A percentile compares a stretch with the other conserved stretches of the same genome.
phyloP scores from a whole-genome alignment of 1,140 invertebrate species.

The Pteromalus puparum region DNA sequence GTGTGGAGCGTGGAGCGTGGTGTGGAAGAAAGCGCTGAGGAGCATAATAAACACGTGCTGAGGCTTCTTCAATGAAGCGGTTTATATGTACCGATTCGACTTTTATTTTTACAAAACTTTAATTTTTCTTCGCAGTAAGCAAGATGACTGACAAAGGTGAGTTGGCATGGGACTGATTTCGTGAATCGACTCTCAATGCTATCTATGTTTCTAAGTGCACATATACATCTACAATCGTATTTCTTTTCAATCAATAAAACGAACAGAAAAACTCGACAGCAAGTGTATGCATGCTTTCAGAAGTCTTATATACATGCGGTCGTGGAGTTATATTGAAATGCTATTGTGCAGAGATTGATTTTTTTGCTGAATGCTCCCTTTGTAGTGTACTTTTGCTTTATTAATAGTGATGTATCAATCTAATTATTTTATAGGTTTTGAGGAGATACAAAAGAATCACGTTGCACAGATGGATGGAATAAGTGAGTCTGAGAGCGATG shows the following conservation, averaged over 20 bases:
- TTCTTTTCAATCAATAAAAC: constrained; percentile 38
- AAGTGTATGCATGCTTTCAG: background rate
- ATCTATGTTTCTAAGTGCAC: background rate
- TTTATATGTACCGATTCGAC: background rate
- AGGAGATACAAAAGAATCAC: constrained; percentile 37
- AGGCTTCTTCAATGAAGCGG: constrained; percentile 15
- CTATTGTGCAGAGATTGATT: background rate
- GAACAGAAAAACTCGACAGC: background rate
- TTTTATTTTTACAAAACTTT: constrained; percentile 34
- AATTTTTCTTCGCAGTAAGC: constrained; percentile 7
- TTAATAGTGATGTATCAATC: background rate
- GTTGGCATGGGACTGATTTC: background rate
- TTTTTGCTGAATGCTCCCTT: background rate
- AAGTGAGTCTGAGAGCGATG: constrained; percentile 72
- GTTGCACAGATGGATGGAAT: constrained; percentile 56
- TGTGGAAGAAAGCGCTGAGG: background rate
- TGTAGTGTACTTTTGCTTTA: background rate
- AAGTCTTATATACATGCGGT: background rate
- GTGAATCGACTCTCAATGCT: background rate
- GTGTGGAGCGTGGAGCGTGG: background rate
- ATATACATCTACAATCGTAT: constrained; percentile 33
- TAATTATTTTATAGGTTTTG: background rate
- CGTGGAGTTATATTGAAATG: background rate
- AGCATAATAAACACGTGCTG: constrained; percentile 45
- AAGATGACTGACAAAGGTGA: constrained; percentile 39